phyloP scores from a whole-genome alignment of 2,888 invertebrate genomes.

The Leptinotarsa juncta region DNA sequence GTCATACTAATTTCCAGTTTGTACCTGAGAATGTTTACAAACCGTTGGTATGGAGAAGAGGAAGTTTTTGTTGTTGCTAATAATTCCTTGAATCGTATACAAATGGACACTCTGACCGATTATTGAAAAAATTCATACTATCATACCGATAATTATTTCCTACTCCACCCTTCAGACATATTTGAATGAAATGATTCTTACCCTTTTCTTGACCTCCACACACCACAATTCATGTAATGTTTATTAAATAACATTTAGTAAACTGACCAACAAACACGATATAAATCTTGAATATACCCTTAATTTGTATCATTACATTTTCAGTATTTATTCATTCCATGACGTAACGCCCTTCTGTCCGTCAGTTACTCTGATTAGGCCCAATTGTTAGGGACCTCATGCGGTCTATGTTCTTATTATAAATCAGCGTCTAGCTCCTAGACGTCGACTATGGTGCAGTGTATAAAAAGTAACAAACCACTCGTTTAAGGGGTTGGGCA shows the following conservation, averaged over 20 bases:
- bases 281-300: conserved; percentile 27
- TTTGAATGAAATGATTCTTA: not conserved
- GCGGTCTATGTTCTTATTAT: conserved; percentile 37
- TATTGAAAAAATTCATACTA: not conserved
- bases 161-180: not conserved
- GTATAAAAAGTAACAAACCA: conserved; percentile 47
- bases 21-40: too few species aligned
- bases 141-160: not conserved
- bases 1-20: too few species aligned
- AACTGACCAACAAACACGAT: conserved; percentile 20
- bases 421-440: conserved; percentile 20
- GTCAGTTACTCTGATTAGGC: conserved; percentile 55
- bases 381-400: conserved; percentile 51
- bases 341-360: conserved; percentile 49
- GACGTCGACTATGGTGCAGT: conserved; percentile 26
- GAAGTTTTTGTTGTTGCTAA: too few species aligned
- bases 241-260: conserved; percentile 20
- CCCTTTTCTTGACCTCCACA: conserved; percentile 13
- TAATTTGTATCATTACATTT: conserved; percentile 44
- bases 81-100: too few species aligned
- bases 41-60: too few species aligned
- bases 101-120: too few species aligned
- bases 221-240: not conserved
- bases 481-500: conserved; percentile 47
- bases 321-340: conserved; percentile 26